Conservation (phyloP, 2,113 vertebrate species). For the Polypterus senegalus region DNA sequence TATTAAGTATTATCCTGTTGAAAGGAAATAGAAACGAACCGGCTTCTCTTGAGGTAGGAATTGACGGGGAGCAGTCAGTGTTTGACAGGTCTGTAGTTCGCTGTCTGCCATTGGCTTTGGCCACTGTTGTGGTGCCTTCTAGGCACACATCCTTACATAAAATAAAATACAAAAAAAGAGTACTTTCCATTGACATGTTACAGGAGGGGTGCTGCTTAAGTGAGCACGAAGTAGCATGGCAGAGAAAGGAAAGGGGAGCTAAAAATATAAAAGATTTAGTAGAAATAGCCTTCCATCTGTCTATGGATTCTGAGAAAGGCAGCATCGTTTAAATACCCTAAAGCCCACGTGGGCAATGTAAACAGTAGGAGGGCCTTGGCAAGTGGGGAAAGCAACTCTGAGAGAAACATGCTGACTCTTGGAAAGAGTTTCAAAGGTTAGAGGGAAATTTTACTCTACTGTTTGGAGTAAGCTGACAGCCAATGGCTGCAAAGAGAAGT, state of each 20-base stretch:
- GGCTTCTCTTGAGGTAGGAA: too few relatives aligned
- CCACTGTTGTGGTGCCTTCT: background rate
- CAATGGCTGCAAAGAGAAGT: slow-evolving; percentile 27
- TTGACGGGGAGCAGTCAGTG: too few relatives aligned
- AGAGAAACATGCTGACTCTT: slow-evolving; percentile 24
- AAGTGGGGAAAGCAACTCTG: slow-evolving; percentile 8
- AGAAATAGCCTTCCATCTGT: background rate
- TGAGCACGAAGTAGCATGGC: background rate
- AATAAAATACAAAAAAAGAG: background rate
- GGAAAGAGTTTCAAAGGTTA: slow-evolving; percentile 17
- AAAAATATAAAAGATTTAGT: too few relatives aligned
- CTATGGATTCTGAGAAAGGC: background rate
- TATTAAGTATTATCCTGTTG: too few relatives aligned
- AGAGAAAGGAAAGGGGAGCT: too few relatives aligned
- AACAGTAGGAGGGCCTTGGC: slow-evolving; percentile 56
- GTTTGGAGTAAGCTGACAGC: slow-evolving; percentile 28
- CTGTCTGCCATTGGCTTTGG: too few relatives aligned
- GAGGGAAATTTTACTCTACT: slow-evolving; percentile 27
- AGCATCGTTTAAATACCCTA: slow-evolving; percentile 4
- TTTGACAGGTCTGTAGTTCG: too few relatives aligned
- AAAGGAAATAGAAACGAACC: too few relatives aligned
- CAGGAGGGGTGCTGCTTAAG: background rate
- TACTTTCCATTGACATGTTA: background rate
- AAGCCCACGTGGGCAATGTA: slow-evolving; percentile 57
- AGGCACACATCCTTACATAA: background rate